Evolutionary conservation across 2,113 vertebrate species (phyloP).

Genomic region (Eretmochelys imbricata): DNA sequence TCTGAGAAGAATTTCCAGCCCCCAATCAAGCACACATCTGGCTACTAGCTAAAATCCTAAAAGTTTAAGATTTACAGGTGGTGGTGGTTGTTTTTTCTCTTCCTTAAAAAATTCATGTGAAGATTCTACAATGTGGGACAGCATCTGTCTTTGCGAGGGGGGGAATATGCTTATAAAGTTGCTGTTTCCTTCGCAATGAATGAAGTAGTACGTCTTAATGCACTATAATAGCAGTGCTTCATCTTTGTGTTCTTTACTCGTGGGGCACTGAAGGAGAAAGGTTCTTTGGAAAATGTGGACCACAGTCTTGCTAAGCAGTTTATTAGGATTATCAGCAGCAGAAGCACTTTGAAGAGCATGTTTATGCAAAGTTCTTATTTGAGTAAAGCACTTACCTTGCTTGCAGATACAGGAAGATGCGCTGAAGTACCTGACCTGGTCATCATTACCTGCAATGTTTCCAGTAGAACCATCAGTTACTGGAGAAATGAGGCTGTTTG

Average conservation of each 20-base stretch:
- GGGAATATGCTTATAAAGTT: neutral
- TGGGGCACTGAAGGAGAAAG: neutral
- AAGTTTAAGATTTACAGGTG: neutral
- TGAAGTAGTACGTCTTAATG: neutral
- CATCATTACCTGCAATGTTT: neutral
- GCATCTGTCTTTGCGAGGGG: neutral
- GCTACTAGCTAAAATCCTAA: neutral
- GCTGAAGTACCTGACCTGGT: slow-evolving; percentile 25
- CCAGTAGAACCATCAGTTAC: neutral
- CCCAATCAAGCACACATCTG: accelerated
- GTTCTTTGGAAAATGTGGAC: neutral
- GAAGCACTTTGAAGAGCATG: slow-evolving; percentile 11
- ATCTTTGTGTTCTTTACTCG: slow-evolving; percentile 21
- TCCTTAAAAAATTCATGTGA: neutral
- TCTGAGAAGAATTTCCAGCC: neutral
- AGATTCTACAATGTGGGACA: neutral
- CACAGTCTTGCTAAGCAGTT: neutral
- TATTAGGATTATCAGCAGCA: slow-evolving; percentile 23
- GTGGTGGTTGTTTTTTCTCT: accelerated
- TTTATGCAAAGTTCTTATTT: neutral
- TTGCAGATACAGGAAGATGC: neutral
- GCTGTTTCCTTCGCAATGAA: slow-evolving; percentile 26
- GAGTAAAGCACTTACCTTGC: neutral
- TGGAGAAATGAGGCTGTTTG: neutral
- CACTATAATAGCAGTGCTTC: neutral